Evolutionary conservation across 2,888 invertebrate species (phyloP), one percentile per base, ranked within the genome.

Genomic region (Lasioglossum calceatum): DNA sequence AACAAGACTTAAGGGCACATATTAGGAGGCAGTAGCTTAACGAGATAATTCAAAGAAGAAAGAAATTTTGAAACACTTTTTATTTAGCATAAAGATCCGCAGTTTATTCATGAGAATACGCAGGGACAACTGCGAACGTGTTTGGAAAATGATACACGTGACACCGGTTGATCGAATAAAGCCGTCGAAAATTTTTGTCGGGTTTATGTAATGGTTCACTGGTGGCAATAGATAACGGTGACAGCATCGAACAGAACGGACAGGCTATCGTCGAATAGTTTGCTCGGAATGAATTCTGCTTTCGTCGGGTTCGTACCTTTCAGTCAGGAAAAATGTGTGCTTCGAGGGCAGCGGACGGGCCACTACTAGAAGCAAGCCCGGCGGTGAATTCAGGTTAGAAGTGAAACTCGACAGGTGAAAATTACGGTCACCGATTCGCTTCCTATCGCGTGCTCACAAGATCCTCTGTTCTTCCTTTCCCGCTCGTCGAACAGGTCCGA

Each of bases 361-460:
- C 64, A 72, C 71, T 76, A n/a, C 39, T 58, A 44, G 39, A 70
- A 80, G 23, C 50, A 47, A 19, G 83, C 76, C 72, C 81, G 86
- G 12, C 72, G 64, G 78, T 77, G 92, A 92, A 95, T 94, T 93
- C 92, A 95, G 95, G 95, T 95, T 95, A 94, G 93, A 95, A 95
- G 95, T 95, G 95, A 95, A 95, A 95, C 92, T 93, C 85, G 79
- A 81, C 81, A 75, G 78, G 86, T 89, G 90, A 91, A 91, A 89
- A 88, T 88, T 87, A 90, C 89, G 88, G 89, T 88, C 88, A 85
- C 77, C 73, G 83, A 79, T 77, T 82, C 71, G 88, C 84, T 89
- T 88, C 85, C 85, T 83, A 85, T 80, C 47, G 81, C 85, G 87
- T 85, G 74, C 50, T 83, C 85, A 64, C 36, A 78, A 84, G 75